Evolutionary conservation across 2,113 vertebrate genomes (phyloP), one percentile per base, ranked within the genome.

Genomic region (Aythya baeri): DNA sequence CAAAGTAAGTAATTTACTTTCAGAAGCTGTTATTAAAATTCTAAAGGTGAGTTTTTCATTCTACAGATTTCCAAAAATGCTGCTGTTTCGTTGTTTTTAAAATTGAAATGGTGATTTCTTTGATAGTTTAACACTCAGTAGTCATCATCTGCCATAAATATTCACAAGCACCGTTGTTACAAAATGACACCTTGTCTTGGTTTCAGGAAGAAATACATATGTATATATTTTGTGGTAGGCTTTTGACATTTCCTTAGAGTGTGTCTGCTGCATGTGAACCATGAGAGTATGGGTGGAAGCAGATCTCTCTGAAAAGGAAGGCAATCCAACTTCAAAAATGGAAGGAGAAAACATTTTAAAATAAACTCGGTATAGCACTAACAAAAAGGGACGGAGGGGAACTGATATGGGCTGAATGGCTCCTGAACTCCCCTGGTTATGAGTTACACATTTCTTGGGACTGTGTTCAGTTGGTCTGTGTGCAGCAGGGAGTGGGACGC

Each of bases 171-270:
- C 58, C 38, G 22, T 31, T 74, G 43, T 93, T 91, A 91, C 58
- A 58, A 61, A 95, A 74, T 61, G 13, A 52, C 58, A 65, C 88
- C 46, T 96, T 89, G n/a, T 92, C 80, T 96, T 34, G 71, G 93
- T 90, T 95, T 77, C 94, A 58, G 82, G 79, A 76, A 73, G 86
- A 68, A 62, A 25, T 25, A 29, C 82, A 41, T 80, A 46, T 72
- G 94, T 88, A 91, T 83, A 43, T 95, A 66, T 76, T 61, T 71
- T 97, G 89, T 88, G 89, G 83, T 94, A 96, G 87, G 68, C 86
- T 95, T 96, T 93, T 85, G 81, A 95, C 78, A 25, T 96, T 86
- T 88, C 85, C 46, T 41, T 78, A 83, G 88, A 74, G 93, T 67
- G 52, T 85, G 59, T 86, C 86, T 87, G n/a, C 88, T 88, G 87